Evolutionary conservation across 1,140 invertebrate species (phyloP), one percentile per base, ranked within the genome.

Genomic region (Polypedilum vanderplanki): DNA sequence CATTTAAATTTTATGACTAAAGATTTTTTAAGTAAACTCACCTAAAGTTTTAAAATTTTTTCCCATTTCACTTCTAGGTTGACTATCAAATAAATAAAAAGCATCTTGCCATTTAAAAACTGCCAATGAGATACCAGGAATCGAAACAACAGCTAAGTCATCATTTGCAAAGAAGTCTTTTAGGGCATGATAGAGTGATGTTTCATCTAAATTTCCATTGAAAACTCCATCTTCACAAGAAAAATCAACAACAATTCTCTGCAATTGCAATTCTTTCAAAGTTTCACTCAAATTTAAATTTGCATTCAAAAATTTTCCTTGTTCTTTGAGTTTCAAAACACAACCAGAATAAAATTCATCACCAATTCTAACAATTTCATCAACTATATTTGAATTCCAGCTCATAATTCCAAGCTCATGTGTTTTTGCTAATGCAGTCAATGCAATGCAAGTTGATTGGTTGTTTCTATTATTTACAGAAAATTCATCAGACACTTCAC

Each of bases 331-430:
- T 20, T 20, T 20, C 18, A 10, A 7, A 9, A 70, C 7, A 70
- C 65, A 70, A 8, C 15, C 65, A 7, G 65, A 70, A 70, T 70
- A 22, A 70, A 70, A 70, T 18, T 70, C 65, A 70, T 70, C 65
- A 20, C 65, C 65, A 18, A 22, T 70, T 20, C 65, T 70, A 2
- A 70, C 65, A 70, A 70, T 20, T 20, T 70, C 65, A 20, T 70
- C 65, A 70, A 70, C 20, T 10, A 10, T 10, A 20, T 20, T 10
- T 9, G 17, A 20, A 18, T n/a, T 70, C 65, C 65, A 70, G 9
- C 15, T 18, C 9, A 18, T 4, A 3, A 70, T 18, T 20, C 65
- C 65, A 7, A 20, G 9, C 18, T 70, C 65, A 18, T 10, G 65
- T 70, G 65, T 70, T 22, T 70, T 70, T 18, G 65, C 65, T 20